A percentile compares a stretch with the other conserved stretches of the same genome.
These are phyloP conservation scores for Onychorhynchus coronatus DNA, from an alignment of 2,113 vertebrate genomes.

Conservation along the genomic window DNA sequence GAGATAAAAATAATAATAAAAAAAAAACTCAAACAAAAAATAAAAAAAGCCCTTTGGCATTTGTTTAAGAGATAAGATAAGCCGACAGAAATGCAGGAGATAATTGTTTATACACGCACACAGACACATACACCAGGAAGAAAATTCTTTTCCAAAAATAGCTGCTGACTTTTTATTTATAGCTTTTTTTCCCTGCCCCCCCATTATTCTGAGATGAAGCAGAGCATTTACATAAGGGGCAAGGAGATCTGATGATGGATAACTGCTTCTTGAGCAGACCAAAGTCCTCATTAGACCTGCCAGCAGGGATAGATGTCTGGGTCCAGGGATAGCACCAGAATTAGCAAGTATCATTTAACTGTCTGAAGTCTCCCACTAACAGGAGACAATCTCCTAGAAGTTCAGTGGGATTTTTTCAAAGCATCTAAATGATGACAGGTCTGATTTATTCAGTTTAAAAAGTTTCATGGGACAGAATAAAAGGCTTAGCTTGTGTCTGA, in stretches of 20 bases:
- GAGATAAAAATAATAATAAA: neutral
- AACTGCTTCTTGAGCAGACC: conserved; percentile 44
- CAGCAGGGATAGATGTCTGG: conserved; percentile 50
- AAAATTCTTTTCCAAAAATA: conserved; percentile 61
- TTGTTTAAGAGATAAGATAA: conserved; percentile 52
- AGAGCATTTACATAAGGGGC: conserved; percentile 54
- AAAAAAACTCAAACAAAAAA: neutral
- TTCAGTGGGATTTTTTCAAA: neutral
- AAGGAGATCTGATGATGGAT: conserved; percentile 52
- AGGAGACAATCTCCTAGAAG: neutral
- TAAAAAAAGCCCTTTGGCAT: neutral
- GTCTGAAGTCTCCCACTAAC: conserved; percentile 20
- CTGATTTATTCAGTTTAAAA: neutral
- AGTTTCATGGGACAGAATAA: neutral
- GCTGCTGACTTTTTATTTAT: conserved; percentile 47
- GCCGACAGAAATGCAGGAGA: conserved; percentile 40
- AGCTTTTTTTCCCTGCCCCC: neutral
- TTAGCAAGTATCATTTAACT: conserved; percentile 59
- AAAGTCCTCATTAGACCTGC: conserved; percentile 59
- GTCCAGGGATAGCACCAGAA: conserved; percentile 36
- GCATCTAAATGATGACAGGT: neutral
- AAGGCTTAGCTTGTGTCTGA: neutral
- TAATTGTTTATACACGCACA: conserved; percentile 20
- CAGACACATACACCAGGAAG: conserved; percentile 18
- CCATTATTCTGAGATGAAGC: conserved; percentile 1